Conservation (phyloP, 2,797 vertebrate genomes). For the Lerista edwardsae region DNA sequence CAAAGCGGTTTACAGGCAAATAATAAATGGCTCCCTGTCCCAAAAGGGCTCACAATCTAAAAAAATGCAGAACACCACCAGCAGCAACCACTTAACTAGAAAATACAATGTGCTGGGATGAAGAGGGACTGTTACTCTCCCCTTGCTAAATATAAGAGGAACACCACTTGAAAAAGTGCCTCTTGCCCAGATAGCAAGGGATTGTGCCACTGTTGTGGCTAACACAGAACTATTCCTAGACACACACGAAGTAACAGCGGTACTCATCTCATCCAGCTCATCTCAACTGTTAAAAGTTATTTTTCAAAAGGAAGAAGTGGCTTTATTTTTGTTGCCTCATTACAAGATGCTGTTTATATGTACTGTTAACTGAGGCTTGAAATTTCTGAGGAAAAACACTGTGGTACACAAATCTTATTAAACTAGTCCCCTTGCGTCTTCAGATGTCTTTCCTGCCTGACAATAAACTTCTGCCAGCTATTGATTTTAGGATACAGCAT, state of each 20-base stretch:
- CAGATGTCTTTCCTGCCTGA: conserved; percentile 53
- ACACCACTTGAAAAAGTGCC: too few relatives aligned
- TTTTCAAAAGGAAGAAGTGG: not conserved
- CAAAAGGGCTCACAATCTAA: too few relatives aligned
- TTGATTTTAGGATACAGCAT: conserved; percentile 54
- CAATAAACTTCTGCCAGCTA: conserved; percentile 56
- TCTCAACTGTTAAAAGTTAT: not conserved
- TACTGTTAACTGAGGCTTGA: conserved; percentile 15
- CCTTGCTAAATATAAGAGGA: too few relatives aligned
- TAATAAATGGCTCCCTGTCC: too few relatives aligned
- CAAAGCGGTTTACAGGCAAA: too few relatives aligned
- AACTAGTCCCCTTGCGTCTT: conserved; percentile 37
- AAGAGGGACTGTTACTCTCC: too few relatives aligned
- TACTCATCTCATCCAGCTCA: not conserved
- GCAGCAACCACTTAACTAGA: too few relatives aligned
- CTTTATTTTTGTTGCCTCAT: conserved; percentile 14
- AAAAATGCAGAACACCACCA: too few relatives aligned
- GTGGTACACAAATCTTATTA: conserved; percentile 49
- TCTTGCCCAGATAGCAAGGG: too few relatives aligned
- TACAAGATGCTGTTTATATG: conserved; percentile 38
- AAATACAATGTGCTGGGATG: too few relatives aligned
- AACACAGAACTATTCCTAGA: not conserved
- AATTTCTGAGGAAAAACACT: conserved; percentile 44
- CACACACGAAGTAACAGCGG: not conserved
- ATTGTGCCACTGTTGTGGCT: not conserved